Base-by-base conservation (phyloP, 2,888 invertebrate species). In the Rugalucina vietnamica region DNA sequence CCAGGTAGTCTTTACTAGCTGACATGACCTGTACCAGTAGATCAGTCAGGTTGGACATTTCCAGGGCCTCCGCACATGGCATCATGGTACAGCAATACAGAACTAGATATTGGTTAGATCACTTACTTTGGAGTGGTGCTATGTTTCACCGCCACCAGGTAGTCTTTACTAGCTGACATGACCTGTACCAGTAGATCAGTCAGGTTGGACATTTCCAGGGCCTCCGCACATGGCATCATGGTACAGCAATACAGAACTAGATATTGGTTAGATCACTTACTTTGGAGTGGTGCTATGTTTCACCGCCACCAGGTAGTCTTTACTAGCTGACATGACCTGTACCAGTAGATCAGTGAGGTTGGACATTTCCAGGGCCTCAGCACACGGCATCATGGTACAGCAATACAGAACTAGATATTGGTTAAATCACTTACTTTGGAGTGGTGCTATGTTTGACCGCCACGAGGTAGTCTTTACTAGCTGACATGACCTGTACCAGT, bases 361-460 rank as follows among this genome's bases (percentile, higher is more conserved):
- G 74, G 90, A 93, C 49, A 89, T 93, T 89, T 94, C 95, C n/a
- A 96, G 94, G 12, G 96, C 96, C 83, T 96, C 95, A 0, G 96
- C 97, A 94, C 97, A 97, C 0, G 97, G 96, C 69, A 96, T 95
- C 91, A 96, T 96, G 96, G 97, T 96, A n/a, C n/a, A n/a, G n/a
- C n/a, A n/a, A n/a, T n/a, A n/a, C n/a, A n/a, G n/a, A n/a, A n/a
- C n/a, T n/a, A n/a, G n/a, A n/a, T n/a, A n/a, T n/a, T n/a, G n/a
- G n/a, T n/a, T n/a, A n/a, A n/a, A n/a, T n/a, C n/a, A 89, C 92
- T 86, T 92, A 94, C 94, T 93, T 94, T n/a, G 94, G 94, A 18
- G 94, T 93, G n/a, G 91, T 57, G 37, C 90, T 88, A 73, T 92
- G 91, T 83, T 92, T 92, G 39, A 92, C 90, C 43, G 89, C 86